Base-by-base conservation (phyloP, 2,888 invertebrate genomes). In the Chloromyia formosa region DNA sequence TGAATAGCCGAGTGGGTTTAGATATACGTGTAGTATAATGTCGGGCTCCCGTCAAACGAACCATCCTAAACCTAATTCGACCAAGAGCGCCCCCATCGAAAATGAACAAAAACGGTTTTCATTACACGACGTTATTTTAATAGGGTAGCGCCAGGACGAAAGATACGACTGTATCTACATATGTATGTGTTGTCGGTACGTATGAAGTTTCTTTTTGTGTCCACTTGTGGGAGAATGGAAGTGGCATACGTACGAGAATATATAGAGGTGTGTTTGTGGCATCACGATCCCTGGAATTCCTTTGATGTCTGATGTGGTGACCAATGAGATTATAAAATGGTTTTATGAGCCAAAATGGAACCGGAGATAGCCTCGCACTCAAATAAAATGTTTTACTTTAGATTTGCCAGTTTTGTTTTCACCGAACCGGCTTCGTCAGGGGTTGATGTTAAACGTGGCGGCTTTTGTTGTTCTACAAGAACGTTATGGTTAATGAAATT, bases 261-360 rank as follows among this genome's bases (percentile, higher is more conserved):
- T n/a, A n/a, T n/a, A n/a, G n/a, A n/a, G n/a, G 64, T 68, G 71
- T 72, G 76, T 72, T 40, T 56, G 71, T 58, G 66, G 66, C 66
- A 66, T 16, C 66, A 71, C 56, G 74, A 76, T 76, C 74, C 76
- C 74, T 74, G 68, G 64, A 76, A 76, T 76, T 76, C 73, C 76
- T 76, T 76, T 76, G 76, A 76, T 76, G 74, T 76, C 68, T 76
- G 76, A 76, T 76, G 76, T 68, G 73, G 73, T 76, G 76, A 76
- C 76, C 76, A 74, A 76, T 66, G 73, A 73, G 76, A 76, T 76
- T 76, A 76, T 74, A 66, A 71, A 69, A 71, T 56, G 72, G 53
- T 73, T 73, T 71, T 40, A 60, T 64, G 62, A 18, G 16, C n/a
- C 18, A 42, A 20, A 42, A 42, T 53, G 49, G 18, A 45, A 58